Conservation (phyloP, 2,113 vertebrate species). For the Lamprotornis superbus region DNA sequence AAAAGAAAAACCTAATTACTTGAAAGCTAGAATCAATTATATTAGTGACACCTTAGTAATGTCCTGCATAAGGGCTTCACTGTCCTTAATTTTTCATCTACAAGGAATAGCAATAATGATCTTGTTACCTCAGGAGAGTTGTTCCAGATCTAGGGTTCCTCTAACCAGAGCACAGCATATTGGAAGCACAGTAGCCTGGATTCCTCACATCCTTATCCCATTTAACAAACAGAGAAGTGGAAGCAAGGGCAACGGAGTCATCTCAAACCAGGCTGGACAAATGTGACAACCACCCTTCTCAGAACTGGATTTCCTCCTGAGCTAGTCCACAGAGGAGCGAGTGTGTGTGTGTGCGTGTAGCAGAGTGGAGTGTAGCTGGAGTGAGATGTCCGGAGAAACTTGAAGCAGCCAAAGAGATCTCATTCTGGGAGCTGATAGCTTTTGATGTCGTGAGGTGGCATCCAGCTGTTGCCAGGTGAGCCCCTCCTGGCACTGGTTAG, state of each 20-base stretch:
- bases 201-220: not conserved
- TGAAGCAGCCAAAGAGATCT: not conserved
- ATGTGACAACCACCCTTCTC: not conserved
- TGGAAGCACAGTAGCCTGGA: not conserved
- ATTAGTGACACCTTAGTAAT: not conserved
- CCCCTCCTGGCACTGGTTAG: not conserved
- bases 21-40: not conserved
- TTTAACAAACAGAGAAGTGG: not conserved
- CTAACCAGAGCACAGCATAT: not conserved
- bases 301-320: not conserved
- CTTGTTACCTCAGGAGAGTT: not conserved
- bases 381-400: not conserved
- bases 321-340: not conserved
- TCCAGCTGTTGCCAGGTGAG: not conserved
- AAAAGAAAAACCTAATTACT: not conserved
- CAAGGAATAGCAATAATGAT: constrained; percentile 6
- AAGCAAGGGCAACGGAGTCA: not conserved
- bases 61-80: not conserved
- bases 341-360: not conserved
- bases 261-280: not conserved
- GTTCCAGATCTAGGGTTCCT: not conserved
- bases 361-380: not conserved
- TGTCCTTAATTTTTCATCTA: constrained; percentile 18
- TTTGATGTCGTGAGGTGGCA: not conserved
- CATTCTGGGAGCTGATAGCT: not conserved